phyloP scores from a whole-genome alignment of 2,888 invertebrate genomes.

The Chromoteleia sp. region DNA sequence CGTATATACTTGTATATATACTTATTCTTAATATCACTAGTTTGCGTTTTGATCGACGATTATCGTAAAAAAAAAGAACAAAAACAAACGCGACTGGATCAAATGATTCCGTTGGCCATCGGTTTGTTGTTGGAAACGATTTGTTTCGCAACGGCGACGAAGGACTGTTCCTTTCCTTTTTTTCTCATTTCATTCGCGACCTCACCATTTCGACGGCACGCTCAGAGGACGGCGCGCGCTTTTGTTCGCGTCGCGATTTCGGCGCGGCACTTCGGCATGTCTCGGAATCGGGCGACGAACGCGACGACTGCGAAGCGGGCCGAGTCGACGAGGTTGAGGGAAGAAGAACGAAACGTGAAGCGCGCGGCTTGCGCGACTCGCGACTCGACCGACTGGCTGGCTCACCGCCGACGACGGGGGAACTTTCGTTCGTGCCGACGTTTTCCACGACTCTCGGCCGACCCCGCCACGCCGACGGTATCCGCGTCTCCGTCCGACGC shows the following conservation, averaged over 20 bases:
- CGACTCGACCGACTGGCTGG: constrained; percentile 1
- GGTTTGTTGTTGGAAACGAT: not conserved
- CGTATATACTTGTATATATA: too few species aligned
- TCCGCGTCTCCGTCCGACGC: not conserved
- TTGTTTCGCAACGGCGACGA: constrained; percentile 7
- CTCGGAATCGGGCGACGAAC: too few species aligned
- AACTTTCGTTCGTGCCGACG: too few species aligned
- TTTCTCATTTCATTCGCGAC: not conserved
- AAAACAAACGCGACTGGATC: too few species aligned
- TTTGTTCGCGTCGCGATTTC: not conserved
- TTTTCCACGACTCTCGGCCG: too few species aligned
- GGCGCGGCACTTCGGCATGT: not conserved
- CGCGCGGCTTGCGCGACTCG: not conserved
- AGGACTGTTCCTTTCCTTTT: not conserved
- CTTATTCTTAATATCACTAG: too few species aligned
- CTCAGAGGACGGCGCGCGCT: not conserved
- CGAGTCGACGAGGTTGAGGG: not conserved
- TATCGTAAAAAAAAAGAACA: too few species aligned
- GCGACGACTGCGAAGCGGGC: too few species aligned
- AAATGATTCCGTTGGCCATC: not conserved
- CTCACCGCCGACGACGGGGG: too few species aligned
- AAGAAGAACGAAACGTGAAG: not conserved
- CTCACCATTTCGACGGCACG: not conserved
- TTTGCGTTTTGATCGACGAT: too few species aligned
- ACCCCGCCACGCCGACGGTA: not conserved